These are phyloP conservation scores for Heteromormyrus szaboi DNA, from an alignment of 2,797 vertebrate genomes.

Conservation along the genomic window DNA sequence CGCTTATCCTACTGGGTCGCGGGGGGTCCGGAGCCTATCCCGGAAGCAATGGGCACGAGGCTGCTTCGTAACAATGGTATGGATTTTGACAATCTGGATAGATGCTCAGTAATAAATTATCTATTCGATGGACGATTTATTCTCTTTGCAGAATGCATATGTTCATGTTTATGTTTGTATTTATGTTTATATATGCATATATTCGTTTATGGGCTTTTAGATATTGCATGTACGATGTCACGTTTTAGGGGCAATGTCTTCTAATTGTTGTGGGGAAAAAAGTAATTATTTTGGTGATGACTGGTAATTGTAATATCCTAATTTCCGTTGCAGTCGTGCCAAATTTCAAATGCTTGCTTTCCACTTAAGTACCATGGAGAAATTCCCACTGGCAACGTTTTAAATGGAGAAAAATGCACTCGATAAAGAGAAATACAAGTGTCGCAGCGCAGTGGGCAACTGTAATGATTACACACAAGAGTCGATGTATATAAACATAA, in stretches of 20 bases:
- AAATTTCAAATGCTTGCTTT: background rate
- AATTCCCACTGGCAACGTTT: background rate
- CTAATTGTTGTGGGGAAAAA: background rate
- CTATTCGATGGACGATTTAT: background rate
- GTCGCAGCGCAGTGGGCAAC: background rate
- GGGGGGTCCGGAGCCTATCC: too few species aligned
- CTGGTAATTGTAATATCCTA: background rate
- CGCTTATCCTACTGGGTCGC: too few species aligned
- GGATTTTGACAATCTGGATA: background rate
- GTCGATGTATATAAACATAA: background rate
- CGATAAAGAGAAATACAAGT: background rate
- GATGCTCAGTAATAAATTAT: background rate
- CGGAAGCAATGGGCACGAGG: too few species aligned
- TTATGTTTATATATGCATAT: background rate
- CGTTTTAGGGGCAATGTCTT: background rate
- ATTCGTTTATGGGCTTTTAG: background rate
- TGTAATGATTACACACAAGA: background rate
- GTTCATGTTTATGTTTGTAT: background rate
- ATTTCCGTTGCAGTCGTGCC: background rate
- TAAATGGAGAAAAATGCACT: background rate
- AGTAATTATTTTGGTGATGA: background rate
- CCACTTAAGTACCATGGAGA: conserved; percentile 8
- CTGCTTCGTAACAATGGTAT: background rate
- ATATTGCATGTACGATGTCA: background rate
- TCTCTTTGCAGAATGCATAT: background rate